phyloP scores from a whole-genome alignment of 2,113 vertebrate species.

The Menura novaehollandiae region DNA sequence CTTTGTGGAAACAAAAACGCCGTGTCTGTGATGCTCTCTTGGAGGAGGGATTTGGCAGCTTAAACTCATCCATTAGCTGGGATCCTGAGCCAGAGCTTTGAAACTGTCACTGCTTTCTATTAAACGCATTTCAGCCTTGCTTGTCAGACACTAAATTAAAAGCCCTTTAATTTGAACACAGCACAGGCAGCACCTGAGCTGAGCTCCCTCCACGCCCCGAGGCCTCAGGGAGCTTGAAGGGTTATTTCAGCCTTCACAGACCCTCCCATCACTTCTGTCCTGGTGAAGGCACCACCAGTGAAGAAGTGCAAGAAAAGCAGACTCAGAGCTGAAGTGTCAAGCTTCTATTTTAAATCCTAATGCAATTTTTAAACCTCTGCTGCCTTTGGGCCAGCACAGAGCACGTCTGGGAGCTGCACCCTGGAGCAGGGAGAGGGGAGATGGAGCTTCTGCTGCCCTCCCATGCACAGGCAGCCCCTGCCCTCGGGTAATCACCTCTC shows the following conservation, averaged over 20 bases:
- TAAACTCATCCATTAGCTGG: background rate
- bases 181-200: background rate
- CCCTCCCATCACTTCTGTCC: background rate
- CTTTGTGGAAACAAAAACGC: background rate
- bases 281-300: background rate
- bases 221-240: background rate
- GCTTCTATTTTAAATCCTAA: background rate
- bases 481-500: fast-evolving
- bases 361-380: background rate
- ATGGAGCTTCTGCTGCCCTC: fast-evolving
- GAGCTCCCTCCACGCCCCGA: background rate
- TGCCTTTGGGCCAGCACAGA: background rate
- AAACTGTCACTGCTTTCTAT: background rate
- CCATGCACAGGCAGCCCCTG: fast-evolving
- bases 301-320: background rate
- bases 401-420: no score
- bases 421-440: no score
- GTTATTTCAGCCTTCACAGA: background rate
- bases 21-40: background rate
- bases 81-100: background rate
- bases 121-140: background rate
- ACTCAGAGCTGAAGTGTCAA: background rate
- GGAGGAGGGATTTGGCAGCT: background rate
- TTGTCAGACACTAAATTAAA: background rate
- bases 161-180: background rate